Evolutionary conservation across 1,140 invertebrate genomes (phyloP), one percentile per base, ranked within the genome.

Genomic region (Mylabris phalerata): DNA sequence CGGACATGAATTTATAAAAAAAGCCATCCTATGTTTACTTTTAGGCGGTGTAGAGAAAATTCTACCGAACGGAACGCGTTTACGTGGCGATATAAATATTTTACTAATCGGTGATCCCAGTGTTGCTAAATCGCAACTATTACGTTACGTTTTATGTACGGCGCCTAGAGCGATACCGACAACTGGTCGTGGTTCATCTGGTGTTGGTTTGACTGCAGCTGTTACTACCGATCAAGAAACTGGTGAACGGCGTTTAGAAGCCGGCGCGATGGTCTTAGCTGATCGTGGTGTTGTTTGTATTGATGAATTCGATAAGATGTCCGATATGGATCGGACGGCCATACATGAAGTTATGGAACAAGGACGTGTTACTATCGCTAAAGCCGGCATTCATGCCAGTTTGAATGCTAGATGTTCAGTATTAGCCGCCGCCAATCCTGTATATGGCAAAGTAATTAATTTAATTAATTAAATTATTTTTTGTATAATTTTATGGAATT

Each of bases 331-430:
- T 79, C 80, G 97, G 67, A 99, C 97, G 10, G 95, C 97, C 24
- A 99, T 99, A 61, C 98, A 99, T 73, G 97, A 99, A 82, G 95
- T 98, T 3, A 94, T 94, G 92, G 92, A 94, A 79, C 91, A 94
- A 73, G 91, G 90, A 19, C 80, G 93, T 67, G 96, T 99, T 1
- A 98, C 96, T 4, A 98, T 99, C 64, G 89, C 96, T 5, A 99
- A 99, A 79, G 97, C 97, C 48, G 98, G 98, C 27, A 98, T 99
- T 64, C 96, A 99, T 73, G 96, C 97, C 1, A 88, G 93, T 48
- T 82, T 99, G 46, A 99, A 99, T 79, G 97, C 97, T 13, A 82
- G 98, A 40, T 99, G 96, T 78, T 95, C 95, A 9, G 98, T 99
- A 9, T 77, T 99, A 41, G 97, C 97, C 9, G 98, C 98, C 41